Percentiles rank a stretch among this genome's conserved stretches.
Conservation (phyloP, 2,113 vertebrate species). For the Triplophysa rosa region DNA sequence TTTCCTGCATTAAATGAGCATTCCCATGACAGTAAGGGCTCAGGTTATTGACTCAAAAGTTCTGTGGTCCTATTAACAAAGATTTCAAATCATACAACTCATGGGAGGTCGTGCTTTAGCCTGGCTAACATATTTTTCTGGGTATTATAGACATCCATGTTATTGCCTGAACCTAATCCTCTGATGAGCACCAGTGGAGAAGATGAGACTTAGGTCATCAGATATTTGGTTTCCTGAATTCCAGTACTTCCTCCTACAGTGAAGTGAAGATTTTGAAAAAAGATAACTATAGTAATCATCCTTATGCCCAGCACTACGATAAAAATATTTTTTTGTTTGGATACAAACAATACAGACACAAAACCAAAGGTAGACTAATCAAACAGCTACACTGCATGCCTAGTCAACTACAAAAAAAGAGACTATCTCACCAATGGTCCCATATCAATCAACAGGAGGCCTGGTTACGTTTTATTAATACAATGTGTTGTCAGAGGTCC, state of each 20-base stretch:
- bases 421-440: constrained; percentile 67
- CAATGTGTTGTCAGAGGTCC: constrained; percentile 36
- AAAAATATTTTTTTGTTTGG: constrained; percentile 17
- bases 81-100: too few species aligned
- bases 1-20: too few species aligned
- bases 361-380: constrained; percentile 38
- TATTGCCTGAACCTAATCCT: too few species aligned
- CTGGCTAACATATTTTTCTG: too few species aligned
- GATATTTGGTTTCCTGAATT: not conserved
- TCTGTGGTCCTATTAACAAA: too few species aligned
- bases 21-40: too few species aligned
- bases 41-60: too few species aligned
- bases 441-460: constrained; percentile 65
- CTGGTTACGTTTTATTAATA: constrained; percentile 31
- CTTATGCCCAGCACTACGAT: constrained; percentile 14
- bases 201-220: not conserved
- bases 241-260: not conserved
- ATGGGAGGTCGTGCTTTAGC: too few species aligned
- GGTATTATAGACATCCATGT: too few species aligned
- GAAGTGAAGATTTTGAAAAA: not conserved
- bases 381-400: constrained; percentile 44
- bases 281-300: constrained; percentile 6
- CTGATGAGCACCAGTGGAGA: too few species aligned
- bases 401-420: constrained; percentile 59
- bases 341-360: constrained; percentile 15